phyloP scores from a whole-genome alignment of 2,797 vertebrate species.

The Macropodus opercularis region DNA sequence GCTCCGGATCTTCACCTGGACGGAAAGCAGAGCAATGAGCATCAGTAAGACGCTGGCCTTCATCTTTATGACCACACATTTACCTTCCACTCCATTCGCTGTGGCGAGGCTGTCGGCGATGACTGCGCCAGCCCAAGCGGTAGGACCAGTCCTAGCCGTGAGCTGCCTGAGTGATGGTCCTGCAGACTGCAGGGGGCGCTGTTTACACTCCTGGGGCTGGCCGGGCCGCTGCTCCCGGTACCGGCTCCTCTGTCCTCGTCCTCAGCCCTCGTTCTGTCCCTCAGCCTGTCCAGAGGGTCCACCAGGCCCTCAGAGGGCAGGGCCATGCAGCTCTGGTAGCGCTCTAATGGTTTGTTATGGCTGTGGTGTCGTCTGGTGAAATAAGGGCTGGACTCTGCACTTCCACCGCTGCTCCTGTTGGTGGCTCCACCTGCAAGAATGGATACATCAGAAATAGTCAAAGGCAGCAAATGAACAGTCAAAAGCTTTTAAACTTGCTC shows the following conservation, averaged over 20 bases:
- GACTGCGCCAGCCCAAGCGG: conserved; percentile 53
- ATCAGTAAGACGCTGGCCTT: too few species aligned
- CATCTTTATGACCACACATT: neutral
- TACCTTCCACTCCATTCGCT: conserved; percentile 86
- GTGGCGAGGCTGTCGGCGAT: conserved; percentile 50
- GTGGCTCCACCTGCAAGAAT: conserved; percentile 31
- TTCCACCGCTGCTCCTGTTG: conserved; percentile 63
- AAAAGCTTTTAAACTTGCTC: too few species aligned
- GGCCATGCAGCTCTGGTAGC: conserved; percentile 74
- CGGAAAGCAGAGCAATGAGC: neutral
- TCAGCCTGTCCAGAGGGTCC: conserved; percentile 47
- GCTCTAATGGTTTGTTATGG: conserved; percentile 57
- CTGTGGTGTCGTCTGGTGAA: conserved; percentile 74
- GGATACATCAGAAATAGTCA: too few species aligned
- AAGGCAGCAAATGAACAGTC: too few species aligned
- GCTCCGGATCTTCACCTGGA: conserved; percentile 82
- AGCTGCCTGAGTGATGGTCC: conserved; percentile 26
- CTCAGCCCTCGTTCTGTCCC: conserved; percentile 30
- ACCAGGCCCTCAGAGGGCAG: conserved; percentile 56
- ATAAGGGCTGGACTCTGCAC: conserved; percentile 84
- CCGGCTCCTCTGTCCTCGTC: conserved; percentile 46
- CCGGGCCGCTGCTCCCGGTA: conserved; percentile 67
- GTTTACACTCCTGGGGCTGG: conserved; percentile 71
- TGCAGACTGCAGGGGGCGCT: conserved; percentile 64
- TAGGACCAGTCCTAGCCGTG: conserved; percentile 49